Evolutionary conservation across 2,113 vertebrate genomes (phyloP).

Genomic region (Symphodus melops): DNA sequence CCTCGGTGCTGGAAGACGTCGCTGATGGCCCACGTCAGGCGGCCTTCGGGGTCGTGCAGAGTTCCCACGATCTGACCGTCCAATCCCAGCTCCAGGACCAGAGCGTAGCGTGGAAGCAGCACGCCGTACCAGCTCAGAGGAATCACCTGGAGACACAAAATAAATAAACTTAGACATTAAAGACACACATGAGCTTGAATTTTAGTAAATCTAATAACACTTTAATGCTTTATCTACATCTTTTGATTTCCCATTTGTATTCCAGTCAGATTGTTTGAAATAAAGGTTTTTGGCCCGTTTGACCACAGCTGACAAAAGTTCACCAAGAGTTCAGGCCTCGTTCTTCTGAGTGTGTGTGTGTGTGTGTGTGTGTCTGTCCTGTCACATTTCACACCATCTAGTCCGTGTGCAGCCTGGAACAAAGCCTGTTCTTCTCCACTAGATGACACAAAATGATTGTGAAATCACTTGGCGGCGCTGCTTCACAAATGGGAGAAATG

Average conservation of each 20-base stretch:
- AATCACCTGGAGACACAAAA: conserved; percentile 57
- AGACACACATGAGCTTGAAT: background rate
- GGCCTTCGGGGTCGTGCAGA: conserved; percentile 64
- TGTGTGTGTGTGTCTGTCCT: conserved; percentile 26
- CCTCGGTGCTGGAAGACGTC: conserved; percentile 77
- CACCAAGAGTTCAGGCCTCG: conserved; percentile 7
- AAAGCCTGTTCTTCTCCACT: conserved; percentile 14
- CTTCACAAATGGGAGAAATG: background rate
- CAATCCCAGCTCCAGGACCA: conserved; percentile 73
- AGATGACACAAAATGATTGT: conserved; percentile 1
- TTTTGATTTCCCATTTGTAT: background rate
- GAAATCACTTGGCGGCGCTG: background rate
- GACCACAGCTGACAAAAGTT: conserved; percentile 16
- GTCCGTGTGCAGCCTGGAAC: conserved; percentile 3
- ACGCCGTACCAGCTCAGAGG: conserved; percentile 70
- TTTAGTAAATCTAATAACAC: too few relatives aligned
- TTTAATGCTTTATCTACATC: background rate
- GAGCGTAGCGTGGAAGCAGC: conserved; percentile 72
- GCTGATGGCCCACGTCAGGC: conserved; percentile 73
- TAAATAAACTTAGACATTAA: background rate
- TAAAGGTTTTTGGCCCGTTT: background rate
- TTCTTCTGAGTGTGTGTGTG: conserved; percentile 13
- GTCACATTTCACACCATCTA: conserved; percentile 43
- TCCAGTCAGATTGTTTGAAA: background rate
- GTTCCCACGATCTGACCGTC: conserved; percentile 59